Conservation (phyloP, 2,888 invertebrate genomes). For the Adelphocoris suturalis region DNA sequence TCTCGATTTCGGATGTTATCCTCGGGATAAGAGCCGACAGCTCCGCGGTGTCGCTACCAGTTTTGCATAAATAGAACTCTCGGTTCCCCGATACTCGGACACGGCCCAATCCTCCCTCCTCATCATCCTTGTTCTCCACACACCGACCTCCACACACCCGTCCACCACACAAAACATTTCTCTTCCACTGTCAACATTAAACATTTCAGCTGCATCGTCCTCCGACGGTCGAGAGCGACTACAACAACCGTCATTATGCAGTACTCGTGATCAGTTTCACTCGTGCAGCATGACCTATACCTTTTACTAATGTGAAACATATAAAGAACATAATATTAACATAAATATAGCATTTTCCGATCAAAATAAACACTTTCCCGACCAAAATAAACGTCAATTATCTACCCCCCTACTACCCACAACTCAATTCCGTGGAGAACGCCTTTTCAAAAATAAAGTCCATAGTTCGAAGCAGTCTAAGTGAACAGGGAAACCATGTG, state of each 20-base stretch:
- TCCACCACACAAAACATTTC: neutral
- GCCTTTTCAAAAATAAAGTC: too few relatives aligned
- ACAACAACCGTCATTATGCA: neutral
- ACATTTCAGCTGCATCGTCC: conserved; percentile 15
- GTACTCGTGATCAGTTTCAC: too few relatives aligned
- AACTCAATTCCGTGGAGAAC: too few relatives aligned
- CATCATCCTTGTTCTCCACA: neutral
- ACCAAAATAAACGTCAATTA: too few relatives aligned
- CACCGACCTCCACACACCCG: neutral
- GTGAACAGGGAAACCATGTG: too few relatives aligned
- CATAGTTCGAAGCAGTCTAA: too few relatives aligned
- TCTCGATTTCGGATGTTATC: conserved; percentile 39
- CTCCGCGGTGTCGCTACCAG: neutral
- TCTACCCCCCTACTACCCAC: too few relatives aligned
- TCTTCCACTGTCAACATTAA: neutral
- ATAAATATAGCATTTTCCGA: too few relatives aligned
- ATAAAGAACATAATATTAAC: too few relatives aligned
- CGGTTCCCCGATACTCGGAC: conserved; percentile 1
- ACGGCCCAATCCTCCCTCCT: neutral
- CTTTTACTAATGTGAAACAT: too few relatives aligned
- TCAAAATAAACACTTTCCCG: too few relatives aligned
- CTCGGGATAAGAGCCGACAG: conserved; percentile 24
- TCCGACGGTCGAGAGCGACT: neutral
- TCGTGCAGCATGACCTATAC: too few relatives aligned
- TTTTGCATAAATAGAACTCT: conserved; percentile 32